Evolutionary conservation across 53 echinoderm and acorn worm genomes (phyloP), one percentile per base, ranked within the genome.

Genomic region (Pentamera pediparva): DNA sequence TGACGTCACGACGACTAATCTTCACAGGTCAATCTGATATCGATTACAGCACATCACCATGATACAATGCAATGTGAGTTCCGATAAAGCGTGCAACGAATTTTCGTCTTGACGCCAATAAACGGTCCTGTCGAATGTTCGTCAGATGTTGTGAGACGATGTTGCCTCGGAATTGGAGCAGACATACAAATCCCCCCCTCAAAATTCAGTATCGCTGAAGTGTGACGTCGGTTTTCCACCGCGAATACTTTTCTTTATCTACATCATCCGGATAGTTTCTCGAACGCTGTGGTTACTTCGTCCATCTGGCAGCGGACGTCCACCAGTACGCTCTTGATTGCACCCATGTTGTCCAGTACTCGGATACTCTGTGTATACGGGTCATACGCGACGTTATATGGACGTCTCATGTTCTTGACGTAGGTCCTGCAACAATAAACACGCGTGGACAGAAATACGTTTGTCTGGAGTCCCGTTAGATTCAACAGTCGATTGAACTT

Each of bases 331-430:
- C 13, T 26, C 54, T 54, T 51, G 4, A 72, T 38, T 13, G 53
- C 37, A 6, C 36, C 55, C 73, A 49, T 20, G 32, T 54, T 72
- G 37, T 72, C 73, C 22, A 72, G 36, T 7, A 35, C 21, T 2
- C n/a, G 18, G 19, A 72, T 72, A 20, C 73, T 50, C 22, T 72
- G 52, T n/a, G 73, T 72, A 54, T 72, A 72, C 31, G 73, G 73
- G 35, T 72, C 73, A 54, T 72, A 72, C 4, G 35, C 21, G 1
- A 72, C 73, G 37, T 72, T 19, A 33, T 53, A 6, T 4, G 51
- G 53, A 19, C 73, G 53, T 19, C 26, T 54, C 73, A 72, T 72
- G 4, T 72, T 72, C 34, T 54, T 72, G 3, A 72, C 73, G 26
- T 53, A 72, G 6, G 17, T 22, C 13, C 73, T 72, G 54, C 21